Evolutionary conservation across 2,888 invertebrate genomes (phyloP).

Genomic region (Thysanoteuthis rhombus): DNA sequence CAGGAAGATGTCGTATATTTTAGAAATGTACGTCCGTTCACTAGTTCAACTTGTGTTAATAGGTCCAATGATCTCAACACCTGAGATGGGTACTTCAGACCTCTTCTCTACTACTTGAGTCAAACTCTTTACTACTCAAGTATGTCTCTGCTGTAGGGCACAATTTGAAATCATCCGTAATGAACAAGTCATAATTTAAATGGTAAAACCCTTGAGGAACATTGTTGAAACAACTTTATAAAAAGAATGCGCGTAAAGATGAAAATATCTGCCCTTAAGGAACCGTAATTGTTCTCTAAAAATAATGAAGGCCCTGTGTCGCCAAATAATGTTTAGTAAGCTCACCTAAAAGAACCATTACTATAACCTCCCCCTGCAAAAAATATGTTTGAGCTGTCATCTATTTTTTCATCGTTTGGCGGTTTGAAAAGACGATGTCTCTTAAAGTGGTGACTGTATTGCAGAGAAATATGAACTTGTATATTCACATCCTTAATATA

Average conservation of each 20-base stretch:
- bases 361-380: too few species aligned
- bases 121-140: neutral
- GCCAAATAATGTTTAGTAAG: too few species aligned
- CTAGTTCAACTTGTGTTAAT: neutral
- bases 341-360: too few species aligned
- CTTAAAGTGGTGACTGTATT: too few species aligned
- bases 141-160: neutral
- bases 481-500: too few species aligned
- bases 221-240: neutral
- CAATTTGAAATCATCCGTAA: neutral
- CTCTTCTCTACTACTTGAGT: neutral
- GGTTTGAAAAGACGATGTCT: too few species aligned
- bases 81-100: neutral
- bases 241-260: neutral
- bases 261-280: too few species aligned
- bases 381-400: too few species aligned
- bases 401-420: too few species aligned
- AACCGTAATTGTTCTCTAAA: too few species aligned
- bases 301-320: too few species aligned
- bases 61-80: neutral
- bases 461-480: too few species aligned
- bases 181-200: neutral
- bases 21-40: neutral
- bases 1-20: neutral
- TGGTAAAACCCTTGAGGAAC: neutral